Conservation (phyloP, 2,797 vertebrate genomes). For the Pogoniulus pusillus region DNA sequence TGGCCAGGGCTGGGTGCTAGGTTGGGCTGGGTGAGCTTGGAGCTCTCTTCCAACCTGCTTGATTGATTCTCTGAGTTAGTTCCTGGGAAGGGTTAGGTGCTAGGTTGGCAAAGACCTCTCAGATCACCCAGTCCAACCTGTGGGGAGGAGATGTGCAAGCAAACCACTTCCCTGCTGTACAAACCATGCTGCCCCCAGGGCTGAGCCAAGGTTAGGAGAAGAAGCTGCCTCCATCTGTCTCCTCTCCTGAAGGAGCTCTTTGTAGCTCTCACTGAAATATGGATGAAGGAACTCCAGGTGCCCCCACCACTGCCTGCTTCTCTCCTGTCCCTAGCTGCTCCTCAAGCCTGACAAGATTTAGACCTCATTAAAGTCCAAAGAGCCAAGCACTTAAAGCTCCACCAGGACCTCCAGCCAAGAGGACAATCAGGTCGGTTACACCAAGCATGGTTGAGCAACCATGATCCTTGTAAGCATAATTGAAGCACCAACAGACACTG, state of each 20-base stretch:
- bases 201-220: background rate
- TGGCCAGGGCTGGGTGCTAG: no score
- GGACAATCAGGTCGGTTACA: slow-evolving; percentile 15
- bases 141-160: background rate
- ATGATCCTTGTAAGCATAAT: slow-evolving; percentile 38
- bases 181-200: background rate
- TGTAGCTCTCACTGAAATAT: slow-evolving; percentile 44
- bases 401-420: background rate
- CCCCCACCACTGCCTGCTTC: background rate
- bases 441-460: background rate
- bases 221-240: background rate
- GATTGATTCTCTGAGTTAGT: no score
- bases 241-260: background rate
- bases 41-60: no score
- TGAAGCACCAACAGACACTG: slow-evolving; percentile 14
- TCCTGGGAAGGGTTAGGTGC: no score
- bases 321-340: background rate
- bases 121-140: no score
- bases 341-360: background rate
- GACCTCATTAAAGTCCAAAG: background rate
- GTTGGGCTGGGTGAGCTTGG: no score
- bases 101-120: no score
- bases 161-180: background rate
- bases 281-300: slow-evolving; percentile 34
- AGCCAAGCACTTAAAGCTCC: background rate